Evolutionary conservation across 2,888 invertebrate genomes (phyloP), one percentile per base, ranked within the genome.

Genomic region (Gastrophysa polygoni): DNA sequence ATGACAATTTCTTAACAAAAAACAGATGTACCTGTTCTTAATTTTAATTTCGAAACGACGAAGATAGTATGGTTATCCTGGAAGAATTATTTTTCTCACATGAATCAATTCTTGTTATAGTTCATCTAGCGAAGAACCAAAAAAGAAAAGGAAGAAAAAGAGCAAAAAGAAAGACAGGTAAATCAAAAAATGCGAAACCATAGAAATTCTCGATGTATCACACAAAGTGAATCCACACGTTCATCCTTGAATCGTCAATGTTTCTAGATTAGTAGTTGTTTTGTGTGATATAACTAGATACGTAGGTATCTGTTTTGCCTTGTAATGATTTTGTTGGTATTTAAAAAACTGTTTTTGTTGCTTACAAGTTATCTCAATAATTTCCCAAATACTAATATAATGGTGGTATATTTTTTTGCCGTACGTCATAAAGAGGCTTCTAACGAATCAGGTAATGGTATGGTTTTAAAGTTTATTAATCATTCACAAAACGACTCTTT

Each of bases 101-200:
- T 43, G 43, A 24, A 24, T 16, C 10, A 8, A 28, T 59, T 46
- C 54, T 63, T 63, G 50, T 63, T 63, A 11, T 63, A 92, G 92
- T 76, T 85, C 88, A 47, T 89, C 91, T 55, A 87, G 86, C 75
- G 89, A 89, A 70, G 91, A 91, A 75, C 85, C 87, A 21, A 91
- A 89, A 81, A 91, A 91, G 83, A 91, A 91, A 86, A 92, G 91
- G 83, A 91, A 91, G 83, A 91, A 90, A 79, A 91, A 91, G 81
- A 90, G 88, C 81, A 87, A 87, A 77, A 90, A 90, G 80, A 89
- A 88, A 81, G 89, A 89, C 71, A 89, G 88, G 90, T 90, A 83
- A 84, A 86, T 85, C 50, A 60, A 56, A 48, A 52, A 51, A 14
- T 55, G 55, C 24, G 49, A 56, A 54, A 14, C 14, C 38, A 38